These are phyloP conservation scores for Mesorhabditis spiculigera DNA, from an alignment of 2,888 invertebrate species.

Conservation along the genomic window DNA sequence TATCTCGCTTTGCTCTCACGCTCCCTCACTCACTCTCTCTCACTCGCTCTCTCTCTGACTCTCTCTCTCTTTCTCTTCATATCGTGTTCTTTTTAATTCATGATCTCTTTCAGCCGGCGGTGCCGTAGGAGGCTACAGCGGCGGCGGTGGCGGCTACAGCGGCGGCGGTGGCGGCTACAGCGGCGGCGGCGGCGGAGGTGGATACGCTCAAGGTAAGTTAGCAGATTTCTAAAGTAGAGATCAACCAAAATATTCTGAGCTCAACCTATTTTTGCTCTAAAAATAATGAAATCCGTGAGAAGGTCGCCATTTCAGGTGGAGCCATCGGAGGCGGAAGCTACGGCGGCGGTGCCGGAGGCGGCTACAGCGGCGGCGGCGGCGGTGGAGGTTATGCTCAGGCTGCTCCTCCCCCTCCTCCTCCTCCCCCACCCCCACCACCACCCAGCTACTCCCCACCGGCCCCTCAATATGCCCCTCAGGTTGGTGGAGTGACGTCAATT, in stretches of 20 bases:
- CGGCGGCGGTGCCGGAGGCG: background rate
- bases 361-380: background rate
- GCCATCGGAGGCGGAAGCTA: background rate
- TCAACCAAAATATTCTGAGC: background rate
- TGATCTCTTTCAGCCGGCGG: no score
- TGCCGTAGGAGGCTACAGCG: no score
- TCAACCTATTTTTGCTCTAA: background rate
- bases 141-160: background rate
- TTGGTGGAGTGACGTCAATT: no score
- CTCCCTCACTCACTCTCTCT: no score
- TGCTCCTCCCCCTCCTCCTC: background rate
- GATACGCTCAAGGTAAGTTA: background rate
- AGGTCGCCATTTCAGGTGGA: background rate
- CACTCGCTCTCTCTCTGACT: no score
- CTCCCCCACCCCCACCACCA: constrained; percentile 5
- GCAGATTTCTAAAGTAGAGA: background rate
- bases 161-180: background rate
- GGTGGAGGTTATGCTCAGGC: background rate
- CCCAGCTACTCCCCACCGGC: background rate
- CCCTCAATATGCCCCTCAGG: background rate
- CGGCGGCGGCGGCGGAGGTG: background rate
- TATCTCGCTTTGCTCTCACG: no score
- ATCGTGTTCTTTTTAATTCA: no score
- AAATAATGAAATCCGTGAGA: background rate
- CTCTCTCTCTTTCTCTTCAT: no score